Evolutionary conservation across 92 coral and sea anemone genomes (phyloP), one percentile per base, ranked within the genome.

Genomic region (Bergia sp.): DNA sequence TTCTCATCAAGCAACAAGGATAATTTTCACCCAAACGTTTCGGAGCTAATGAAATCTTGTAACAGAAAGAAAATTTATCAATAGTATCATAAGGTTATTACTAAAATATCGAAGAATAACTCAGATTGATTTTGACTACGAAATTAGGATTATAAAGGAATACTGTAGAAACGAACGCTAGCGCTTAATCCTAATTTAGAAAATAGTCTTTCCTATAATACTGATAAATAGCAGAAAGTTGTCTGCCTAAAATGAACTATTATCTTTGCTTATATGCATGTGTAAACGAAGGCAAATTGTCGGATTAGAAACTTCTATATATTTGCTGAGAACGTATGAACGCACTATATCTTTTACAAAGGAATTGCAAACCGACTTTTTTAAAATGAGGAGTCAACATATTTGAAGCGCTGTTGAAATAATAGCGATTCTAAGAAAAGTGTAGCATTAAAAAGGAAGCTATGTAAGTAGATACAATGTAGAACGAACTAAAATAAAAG

Each of bases 221-320:
- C 20, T 55, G 10, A 55, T 13, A 80, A 37, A 8, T 37, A 37
- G 8, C 36, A 36, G 36, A 80, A 80, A 36, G 1, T 13, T 79
- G 21, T 41, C 55, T 3, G 6, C 37, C 36, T 10, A 18, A 37
- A 57, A 80, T 15, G 72, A 61, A 61, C 61, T 80, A 38, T 80
- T 37, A 38, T 5, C 6, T 55, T 57, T 11, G 82, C 64, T 57
- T 53, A 80, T 55, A 38, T 55, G 83, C 0, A 10, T 29, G 29
- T 29, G 29, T 57, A 80, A 79, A 79, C 82, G 82, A 79, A 80
- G 21, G 85, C 72, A 42, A 55, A 57, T 53, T 80, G n/a, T 74
- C 21, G 47, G 78, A 37, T 12, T n/a, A 13, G 11, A 57, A 80
- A 80, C 12, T 20, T 58, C 37, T 18, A 61, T 18, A 16, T 6